Conservation (phyloP, 37 sponge, comb jelly and placozoan genomes). For the Tethya wilhelma region DNA sequence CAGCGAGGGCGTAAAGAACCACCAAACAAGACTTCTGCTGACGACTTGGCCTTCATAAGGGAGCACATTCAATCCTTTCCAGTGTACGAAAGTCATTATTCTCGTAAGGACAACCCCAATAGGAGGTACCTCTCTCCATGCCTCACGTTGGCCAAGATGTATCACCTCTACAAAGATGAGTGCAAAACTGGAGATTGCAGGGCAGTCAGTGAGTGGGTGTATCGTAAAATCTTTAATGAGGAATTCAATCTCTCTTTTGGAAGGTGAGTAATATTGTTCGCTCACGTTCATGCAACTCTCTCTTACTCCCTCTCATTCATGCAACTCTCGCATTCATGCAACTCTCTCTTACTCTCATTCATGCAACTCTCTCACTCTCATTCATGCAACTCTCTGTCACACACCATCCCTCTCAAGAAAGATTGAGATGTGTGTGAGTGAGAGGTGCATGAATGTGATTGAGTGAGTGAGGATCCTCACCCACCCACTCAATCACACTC, state of each 20-base stretch:
- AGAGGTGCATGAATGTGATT: no score
- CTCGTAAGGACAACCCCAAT: constrained; percentile 37
- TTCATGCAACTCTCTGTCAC: no score
- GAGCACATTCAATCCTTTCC: constrained; percentile 48
- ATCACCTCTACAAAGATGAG: constrained; percentile 21
- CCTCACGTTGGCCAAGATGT: constrained; percentile 31
- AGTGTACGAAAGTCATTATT: constrained; percentile 35
- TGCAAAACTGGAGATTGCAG: background rate
- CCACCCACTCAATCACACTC: no score
- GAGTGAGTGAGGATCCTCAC: no score
- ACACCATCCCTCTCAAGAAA: no score
- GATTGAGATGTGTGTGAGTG: no score
- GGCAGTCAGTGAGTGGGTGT: constrained; percentile 33
- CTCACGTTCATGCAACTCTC: no score
- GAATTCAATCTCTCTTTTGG: constrained; percentile 51
- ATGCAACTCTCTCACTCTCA: no score
- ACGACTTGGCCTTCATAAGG: background rate
- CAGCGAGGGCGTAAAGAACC: constrained; percentile 15
- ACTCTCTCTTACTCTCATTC: no score
- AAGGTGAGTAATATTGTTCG: constrained; percentile 6
- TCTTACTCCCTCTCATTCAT: no score
- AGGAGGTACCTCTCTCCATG: constrained; percentile 7
- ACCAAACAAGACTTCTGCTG: constrained; percentile 4
- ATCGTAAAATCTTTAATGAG: constrained; percentile 45
- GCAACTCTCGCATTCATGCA: no score